A percentile compares a stretch with the other conserved stretches of the same genome.
Evolutionary conservation across 2,888 invertebrate species (phyloP).

Genomic region (Chirona hameri): DNA sequence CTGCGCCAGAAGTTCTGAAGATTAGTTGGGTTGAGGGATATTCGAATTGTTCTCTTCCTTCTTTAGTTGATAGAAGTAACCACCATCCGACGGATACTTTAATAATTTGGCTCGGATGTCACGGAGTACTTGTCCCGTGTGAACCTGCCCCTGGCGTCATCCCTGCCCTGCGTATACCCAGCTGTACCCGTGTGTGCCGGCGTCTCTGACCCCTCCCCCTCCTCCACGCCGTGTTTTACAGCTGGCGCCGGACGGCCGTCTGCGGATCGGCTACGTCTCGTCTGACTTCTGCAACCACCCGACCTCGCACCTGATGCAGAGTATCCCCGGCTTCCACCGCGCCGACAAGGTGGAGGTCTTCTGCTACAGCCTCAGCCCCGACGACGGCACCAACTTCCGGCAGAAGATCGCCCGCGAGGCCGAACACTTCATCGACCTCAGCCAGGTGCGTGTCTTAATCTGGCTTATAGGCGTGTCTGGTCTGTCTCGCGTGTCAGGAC

Average conservation of each 20-base stretch:
- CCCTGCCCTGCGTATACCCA: too few relatives aligned
- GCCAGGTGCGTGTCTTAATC: constrained; percentile 57
- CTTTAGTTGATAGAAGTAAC: too few relatives aligned
- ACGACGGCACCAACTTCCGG: constrained; percentile 96
- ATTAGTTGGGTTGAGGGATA: too few relatives aligned
- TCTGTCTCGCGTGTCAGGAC: background rate
- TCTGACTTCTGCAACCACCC: constrained; percentile 99
- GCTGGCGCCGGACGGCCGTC: constrained; percentile 55
- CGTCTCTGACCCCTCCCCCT: background rate
- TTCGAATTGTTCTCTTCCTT: too few relatives aligned
- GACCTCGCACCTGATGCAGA: constrained; percentile 99
- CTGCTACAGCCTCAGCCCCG: constrained; percentile 79
- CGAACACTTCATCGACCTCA: constrained; percentile 94
- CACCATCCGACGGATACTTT: too few relatives aligned
- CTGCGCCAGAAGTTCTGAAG: too few relatives aligned
- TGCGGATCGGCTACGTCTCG: constrained; percentile 91
- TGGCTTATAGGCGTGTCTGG: too few relatives aligned
- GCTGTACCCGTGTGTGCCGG: too few relatives aligned
- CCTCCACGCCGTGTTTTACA: too few relatives aligned
- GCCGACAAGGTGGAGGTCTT: constrained; percentile 77
- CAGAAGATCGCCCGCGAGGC: constrained; percentile 83
- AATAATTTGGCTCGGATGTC: too few relatives aligned
- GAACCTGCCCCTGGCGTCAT: too few relatives aligned
- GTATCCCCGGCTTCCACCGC: constrained; percentile 91
- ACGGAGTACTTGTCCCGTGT: too few relatives aligned